Conservation (phyloP, 2,888 invertebrate species). For the Macrophya alboannulata region DNA sequence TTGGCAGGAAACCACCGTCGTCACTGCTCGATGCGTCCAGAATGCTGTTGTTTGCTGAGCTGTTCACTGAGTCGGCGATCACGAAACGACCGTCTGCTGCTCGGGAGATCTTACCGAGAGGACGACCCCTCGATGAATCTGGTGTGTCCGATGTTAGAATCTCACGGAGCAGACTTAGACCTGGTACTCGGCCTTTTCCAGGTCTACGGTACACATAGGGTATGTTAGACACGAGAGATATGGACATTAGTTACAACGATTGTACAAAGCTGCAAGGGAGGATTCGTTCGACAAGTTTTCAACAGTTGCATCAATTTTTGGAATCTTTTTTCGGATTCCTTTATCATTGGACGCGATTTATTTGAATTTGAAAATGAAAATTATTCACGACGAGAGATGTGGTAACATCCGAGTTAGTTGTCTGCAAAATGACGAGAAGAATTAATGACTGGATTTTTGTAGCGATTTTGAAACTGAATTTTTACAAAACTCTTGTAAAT, state of each 20-base stretch:
- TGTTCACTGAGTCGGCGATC: slow-evolving; percentile 82
- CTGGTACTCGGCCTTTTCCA: slow-evolving; percentile 97
- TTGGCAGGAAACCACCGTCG: slow-evolving; percentile 92
- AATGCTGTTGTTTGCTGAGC: slow-evolving; percentile 82
- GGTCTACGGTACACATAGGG: slow-evolving; percentile 83
- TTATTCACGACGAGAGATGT: neutral
- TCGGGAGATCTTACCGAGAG: slow-evolving; percentile 86
- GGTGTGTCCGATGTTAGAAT: slow-evolving; percentile 81
- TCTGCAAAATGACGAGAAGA: neutral
- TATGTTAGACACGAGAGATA: slow-evolving; percentile 66
- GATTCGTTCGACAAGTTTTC: neutral
- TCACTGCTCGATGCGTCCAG: slow-evolving; percentile 88
- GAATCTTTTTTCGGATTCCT: neutral
- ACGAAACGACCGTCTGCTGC: slow-evolving; percentile 90
- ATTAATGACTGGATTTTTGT: neutral
- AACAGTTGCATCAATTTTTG: neutral
- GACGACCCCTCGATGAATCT: slow-evolving; percentile 78
- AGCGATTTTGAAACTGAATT: neutral
- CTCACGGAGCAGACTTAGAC: slow-evolving; percentile 89
- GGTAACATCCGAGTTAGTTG: neutral
- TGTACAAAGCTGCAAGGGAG: slow-evolving; percentile 36
- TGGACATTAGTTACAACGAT: slow-evolving; percentile 42
- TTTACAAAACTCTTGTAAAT: neutral
- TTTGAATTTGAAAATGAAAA: neutral
- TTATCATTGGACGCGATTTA: neutral